A percentile compares a stretch with the other conserved stretches of the same genome.
phyloP scores from a whole-genome alignment of 2,888 invertebrate genomes.

The Pristionchus exspectatus region DNA sequence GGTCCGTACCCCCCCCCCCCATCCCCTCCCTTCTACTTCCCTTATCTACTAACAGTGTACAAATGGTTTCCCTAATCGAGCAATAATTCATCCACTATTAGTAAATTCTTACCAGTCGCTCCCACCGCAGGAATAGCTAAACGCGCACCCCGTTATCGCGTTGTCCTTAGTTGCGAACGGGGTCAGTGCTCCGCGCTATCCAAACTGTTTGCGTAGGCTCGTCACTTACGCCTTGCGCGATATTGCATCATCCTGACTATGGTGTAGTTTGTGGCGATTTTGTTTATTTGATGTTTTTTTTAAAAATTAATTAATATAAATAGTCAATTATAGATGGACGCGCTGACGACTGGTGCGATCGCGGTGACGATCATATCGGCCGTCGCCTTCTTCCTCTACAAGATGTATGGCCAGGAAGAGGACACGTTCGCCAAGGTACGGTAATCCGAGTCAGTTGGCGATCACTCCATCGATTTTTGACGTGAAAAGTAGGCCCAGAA shows the following conservation, averaged over 20 bases:
- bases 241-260: not conserved
- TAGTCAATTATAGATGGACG: constrained; percentile 33
- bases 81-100: too few relatives aligned
- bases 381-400: constrained; percentile 24
- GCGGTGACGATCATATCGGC: not conserved
- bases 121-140: too few relatives aligned
- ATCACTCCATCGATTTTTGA: not conserved
- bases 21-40: too few relatives aligned
- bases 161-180: too few relatives aligned
- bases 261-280: not conserved
- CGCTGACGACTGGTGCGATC: not conserved
- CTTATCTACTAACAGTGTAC: too few relatives aligned
- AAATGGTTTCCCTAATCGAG: too few relatives aligned
- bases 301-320: not conserved
- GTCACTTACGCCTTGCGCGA: not conserved
- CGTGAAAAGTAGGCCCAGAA: too few relatives aligned
- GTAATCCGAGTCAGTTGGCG: not conserved
- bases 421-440: constrained; percentile 50
- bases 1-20: not conserved
- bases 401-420: constrained; percentile 42
- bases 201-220: not conserved
- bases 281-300: not conserved
- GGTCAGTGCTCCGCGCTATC: too few relatives aligned
- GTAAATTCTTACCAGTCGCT: too few relatives aligned
- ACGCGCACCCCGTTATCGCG: too few relatives aligned